Conservation (phyloP, 2,888 invertebrate species). For the Brachypterus glaber region DNA sequence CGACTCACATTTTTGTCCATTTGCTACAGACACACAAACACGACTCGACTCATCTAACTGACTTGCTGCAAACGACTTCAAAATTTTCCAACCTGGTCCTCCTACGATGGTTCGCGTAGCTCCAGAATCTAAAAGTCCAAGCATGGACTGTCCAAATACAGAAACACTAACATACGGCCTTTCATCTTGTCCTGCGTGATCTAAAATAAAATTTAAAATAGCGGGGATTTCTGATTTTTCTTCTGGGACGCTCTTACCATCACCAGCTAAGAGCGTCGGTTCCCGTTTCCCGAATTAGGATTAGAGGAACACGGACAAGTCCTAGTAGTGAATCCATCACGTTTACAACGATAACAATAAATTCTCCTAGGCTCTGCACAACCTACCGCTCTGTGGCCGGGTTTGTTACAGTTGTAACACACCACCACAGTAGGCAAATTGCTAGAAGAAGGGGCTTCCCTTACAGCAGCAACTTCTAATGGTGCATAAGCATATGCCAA, state of each 20-base stretch:
- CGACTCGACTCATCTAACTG: too few relatives aligned
- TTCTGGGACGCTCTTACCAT: background rate
- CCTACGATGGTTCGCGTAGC: too few relatives aligned
- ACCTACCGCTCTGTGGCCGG: constrained; percentile 10
- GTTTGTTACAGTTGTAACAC: constrained; percentile 11
- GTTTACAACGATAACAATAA: constrained; percentile 7
- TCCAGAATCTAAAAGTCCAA: too few relatives aligned
- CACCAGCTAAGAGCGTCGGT: constrained; percentile 4
- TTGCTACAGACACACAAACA: too few relatives aligned
- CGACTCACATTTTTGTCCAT: too few relatives aligned
- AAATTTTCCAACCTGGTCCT: too few relatives aligned
- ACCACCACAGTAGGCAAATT: background rate
- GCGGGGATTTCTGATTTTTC: too few relatives aligned
- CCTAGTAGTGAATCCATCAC: constrained; percentile 6
- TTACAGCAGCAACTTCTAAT: background rate
- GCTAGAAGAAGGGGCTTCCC: too few relatives aligned
- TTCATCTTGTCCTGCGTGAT: background rate
- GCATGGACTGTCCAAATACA: too few relatives aligned
- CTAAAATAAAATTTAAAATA: background rate
- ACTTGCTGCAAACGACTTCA: too few relatives aligned
- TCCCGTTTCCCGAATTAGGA: constrained; percentile 11
- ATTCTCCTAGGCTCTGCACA: constrained; percentile 4
- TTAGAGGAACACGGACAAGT: constrained; percentile 5
- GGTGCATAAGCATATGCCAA: background rate
- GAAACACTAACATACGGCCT: too few relatives aligned